Evolutionary conservation across 2,888 invertebrate genomes (phyloP).

Genomic region (Pseudeuparius sepicola): DNA sequence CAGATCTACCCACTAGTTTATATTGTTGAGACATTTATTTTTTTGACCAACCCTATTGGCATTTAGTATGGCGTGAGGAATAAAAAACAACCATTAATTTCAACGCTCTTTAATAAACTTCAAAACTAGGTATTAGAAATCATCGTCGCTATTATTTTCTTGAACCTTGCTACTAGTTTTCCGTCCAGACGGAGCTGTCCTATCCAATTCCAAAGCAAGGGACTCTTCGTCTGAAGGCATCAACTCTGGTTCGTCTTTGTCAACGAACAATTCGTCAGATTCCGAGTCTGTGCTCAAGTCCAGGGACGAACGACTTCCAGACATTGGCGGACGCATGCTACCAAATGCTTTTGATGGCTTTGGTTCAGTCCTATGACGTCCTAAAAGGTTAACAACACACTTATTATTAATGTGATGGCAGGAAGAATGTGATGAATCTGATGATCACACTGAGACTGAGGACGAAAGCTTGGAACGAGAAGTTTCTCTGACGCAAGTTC

Average conservation of each 20-base stretch:
- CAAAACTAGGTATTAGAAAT: too few species aligned
- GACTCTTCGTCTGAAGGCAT: slow-evolving; percentile 38
- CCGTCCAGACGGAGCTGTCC: slow-evolving; percentile 31
- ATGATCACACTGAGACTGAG: too few species aligned
- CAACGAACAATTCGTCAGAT: slow-evolving; percentile 36
- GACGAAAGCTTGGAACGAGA: too few species aligned
- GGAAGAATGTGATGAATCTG: slow-evolving; percentile 2
- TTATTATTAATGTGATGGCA: slow-evolving; percentile 2
- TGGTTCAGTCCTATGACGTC: slow-evolving; percentile 25
- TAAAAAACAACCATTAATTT: too few species aligned
- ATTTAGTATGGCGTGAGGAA: too few species aligned
- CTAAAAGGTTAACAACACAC: slow-evolving; percentile 20
- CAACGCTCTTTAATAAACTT: too few species aligned
- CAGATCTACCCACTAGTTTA: too few species aligned
- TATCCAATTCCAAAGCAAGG: slow-evolving; percentile 35
- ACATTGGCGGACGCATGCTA: slow-evolving; percentile 32
- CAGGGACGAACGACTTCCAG: slow-evolving; percentile 33
- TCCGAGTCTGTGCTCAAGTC: slow-evolving; percentile 36
- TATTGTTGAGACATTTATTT: too few species aligned
- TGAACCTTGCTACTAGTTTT: slow-evolving; percentile 33
- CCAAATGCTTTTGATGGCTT: slow-evolving; percentile 28
- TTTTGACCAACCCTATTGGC: too few species aligned
- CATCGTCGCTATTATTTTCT: slow-evolving; percentile 37
- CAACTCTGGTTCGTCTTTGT: slow-evolving; percentile 38
- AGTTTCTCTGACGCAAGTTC: too few species aligned